phyloP scores from a whole-genome alignment of 2,888 invertebrate genomes.

The Protophormia terraenovae region DNA sequence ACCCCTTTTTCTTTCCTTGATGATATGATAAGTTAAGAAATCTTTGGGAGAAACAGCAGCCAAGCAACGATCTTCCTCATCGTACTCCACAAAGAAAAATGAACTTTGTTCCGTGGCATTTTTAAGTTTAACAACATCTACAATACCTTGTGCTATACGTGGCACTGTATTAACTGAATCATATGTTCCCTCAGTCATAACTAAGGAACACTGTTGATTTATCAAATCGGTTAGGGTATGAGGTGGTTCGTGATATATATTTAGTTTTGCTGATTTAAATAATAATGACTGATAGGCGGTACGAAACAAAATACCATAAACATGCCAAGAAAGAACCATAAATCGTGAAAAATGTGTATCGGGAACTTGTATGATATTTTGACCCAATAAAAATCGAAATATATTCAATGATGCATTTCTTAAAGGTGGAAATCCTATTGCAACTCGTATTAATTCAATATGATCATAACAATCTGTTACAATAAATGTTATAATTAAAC shows the following conservation, averaged over 20 bases:
- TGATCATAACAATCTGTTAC: constrained; percentile 28
- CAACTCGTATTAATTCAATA: constrained; percentile 39
- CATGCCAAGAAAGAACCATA: constrained; percentile 67
- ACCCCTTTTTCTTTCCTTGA: constrained; percentile 47
- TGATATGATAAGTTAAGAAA: constrained; percentile 68
- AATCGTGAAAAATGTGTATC: constrained; percentile 64
- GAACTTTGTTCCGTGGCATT: constrained; percentile 61
- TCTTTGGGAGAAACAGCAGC: constrained; percentile 63
- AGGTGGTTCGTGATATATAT: constrained; percentile 67
- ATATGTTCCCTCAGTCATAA: constrained; percentile 63
- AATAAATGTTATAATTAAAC: constrained; percentile 38
- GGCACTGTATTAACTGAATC: constrained; percentile 55
- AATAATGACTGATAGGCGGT: constrained; percentile 71
- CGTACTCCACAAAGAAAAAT: constrained; percentile 48
- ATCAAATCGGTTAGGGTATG: constrained; percentile 63
- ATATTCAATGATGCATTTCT: constrained; percentile 39
- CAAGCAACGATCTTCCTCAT: background rate
- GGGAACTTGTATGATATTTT: constrained; percentile 52
- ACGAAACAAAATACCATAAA: constrained; percentile 68
- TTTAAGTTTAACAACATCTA: constrained; percentile 56
- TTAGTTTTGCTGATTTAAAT: constrained; percentile 67
- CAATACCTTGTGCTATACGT: constrained; percentile 30
- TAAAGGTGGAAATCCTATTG: constrained; percentile 57
- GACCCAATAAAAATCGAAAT: constrained; percentile 58
- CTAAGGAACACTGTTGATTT: constrained; percentile 54